These are phyloP conservation scores for Thripadectes ignobilis DNA, from an alignment of 2,797 vertebrate genomes.

Conservation along the genomic window DNA sequence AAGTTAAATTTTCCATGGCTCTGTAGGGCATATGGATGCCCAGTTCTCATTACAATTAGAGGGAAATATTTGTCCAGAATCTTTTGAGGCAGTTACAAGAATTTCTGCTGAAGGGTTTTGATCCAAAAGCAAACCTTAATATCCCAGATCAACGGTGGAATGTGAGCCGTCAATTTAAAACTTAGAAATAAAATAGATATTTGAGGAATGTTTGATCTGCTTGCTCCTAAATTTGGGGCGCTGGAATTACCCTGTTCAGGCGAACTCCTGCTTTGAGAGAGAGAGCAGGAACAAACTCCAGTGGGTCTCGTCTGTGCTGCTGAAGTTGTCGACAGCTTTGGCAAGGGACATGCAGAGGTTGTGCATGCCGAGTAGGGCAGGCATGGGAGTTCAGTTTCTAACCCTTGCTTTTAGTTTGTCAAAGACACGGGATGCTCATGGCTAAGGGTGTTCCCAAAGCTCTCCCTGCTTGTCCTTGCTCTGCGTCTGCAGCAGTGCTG, in stretches of 20 bases:
- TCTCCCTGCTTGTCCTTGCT: accelerated
- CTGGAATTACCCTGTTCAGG: neutral
- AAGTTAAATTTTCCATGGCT: slow-evolving; percentile 62
- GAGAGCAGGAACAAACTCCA: neutral
- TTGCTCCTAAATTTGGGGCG: slow-evolving; percentile 8
- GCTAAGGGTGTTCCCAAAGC: neutral
- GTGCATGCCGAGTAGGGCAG: neutral
- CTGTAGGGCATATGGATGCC: slow-evolving; percentile 63
- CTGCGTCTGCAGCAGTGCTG: neutral
- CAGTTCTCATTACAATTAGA: slow-evolving; percentile 64
- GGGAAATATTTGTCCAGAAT: slow-evolving; percentile 54
- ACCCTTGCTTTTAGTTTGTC: neutral
- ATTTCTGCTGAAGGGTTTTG: slow-evolving; percentile 41
- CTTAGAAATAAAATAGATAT: slow-evolving; percentile 58
- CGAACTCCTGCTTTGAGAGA: neutral
- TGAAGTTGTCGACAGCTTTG: neutral
- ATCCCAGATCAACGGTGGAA: slow-evolving; percentile 39
- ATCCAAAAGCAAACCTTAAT: slow-evolving; percentile 57
- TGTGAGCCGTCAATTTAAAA: slow-evolving; percentile 28
- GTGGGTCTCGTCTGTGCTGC: neutral
- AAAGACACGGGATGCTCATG: neutral
- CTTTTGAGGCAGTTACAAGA: slow-evolving; percentile 61
- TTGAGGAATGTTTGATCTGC: slow-evolving; percentile 57
- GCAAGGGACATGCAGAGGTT: neutral
- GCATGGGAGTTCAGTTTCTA: neutral